Evolutionary conservation across 2,888 invertebrate species (phyloP), one percentile per base, ranked within the genome.

Genomic region (Plebejus argus): DNA sequence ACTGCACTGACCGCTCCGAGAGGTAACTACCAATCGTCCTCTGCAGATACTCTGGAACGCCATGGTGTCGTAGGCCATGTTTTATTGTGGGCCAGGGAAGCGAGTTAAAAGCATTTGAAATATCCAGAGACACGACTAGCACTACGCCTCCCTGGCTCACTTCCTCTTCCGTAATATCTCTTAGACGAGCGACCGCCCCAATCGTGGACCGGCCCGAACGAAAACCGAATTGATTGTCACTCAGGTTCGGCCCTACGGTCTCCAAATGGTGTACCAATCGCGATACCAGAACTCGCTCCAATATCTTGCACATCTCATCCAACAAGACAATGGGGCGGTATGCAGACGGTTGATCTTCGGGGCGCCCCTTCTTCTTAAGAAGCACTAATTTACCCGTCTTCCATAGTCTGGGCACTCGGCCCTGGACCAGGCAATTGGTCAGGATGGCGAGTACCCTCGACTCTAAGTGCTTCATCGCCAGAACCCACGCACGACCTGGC

Each of bases 371-470:
- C 28, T 28, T 28, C 28, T 28, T 28, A 28, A 28, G 33, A 0
- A 79, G 75, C 8, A 78, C 78, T 0, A 79, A 66, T 35, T 49
- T 76, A 7, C 80, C 80, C 3, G n/a, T 74, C n/a, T 78, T 79
- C 78, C 79, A 80, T 10, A 23, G 39, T 1, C 61, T 3, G 35
- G 81, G 82, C 61, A 82, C 80, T 3, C 7, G 20, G 0, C 79
- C 76, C 49, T 74, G 76, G n/a, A n/a, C 58, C 4, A 82, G 70
- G 58, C 82, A 82, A 0, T 39, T 39, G 10, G 61, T n/a, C 18
- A 82, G 78, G 0, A 82, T 66, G 0, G 10, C 70, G 18, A 74
- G 33, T 5, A 80, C 20, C 49, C 79, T 35, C 0, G 49, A 15
- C 70, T 77, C 80, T n/a, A 82, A 33, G 3, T n/a, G 28, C 1